Percentiles rank a stretch among this genome's conserved stretches.
phyloP scores from a whole-genome alignment of 2,888 invertebrate genomes.

The Agrotis exclamationis region DNA sequence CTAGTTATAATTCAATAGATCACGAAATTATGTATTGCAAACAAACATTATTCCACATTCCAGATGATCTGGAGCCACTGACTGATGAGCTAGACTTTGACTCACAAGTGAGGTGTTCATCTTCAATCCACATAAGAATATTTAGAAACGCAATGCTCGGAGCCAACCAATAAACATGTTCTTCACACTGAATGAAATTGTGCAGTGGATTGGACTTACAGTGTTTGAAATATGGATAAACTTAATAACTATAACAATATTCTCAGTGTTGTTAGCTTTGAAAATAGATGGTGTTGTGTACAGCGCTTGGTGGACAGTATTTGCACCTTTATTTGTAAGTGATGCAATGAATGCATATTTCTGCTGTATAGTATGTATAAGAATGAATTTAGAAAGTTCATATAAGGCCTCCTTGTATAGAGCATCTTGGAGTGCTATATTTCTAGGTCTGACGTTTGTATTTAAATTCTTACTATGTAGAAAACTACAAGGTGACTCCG shows the following conservation, averaged over 20 bases:
- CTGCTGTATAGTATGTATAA: constrained; percentile 98
- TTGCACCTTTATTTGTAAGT: constrained; percentile 97
- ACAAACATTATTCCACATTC: constrained; percentile 18
- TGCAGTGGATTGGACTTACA: constrained; percentile 98
- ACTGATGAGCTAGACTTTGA: constrained; percentile 95
- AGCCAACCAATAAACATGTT: constrained; percentile 92
- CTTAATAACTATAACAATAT: constrained; percentile 95
- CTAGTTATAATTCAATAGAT: background rate
- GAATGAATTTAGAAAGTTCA: constrained; percentile 96
- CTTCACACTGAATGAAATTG: constrained; percentile 97
- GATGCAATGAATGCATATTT: constrained; percentile 98
- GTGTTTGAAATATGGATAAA: constrained; percentile 99
- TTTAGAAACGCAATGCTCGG: constrained; percentile 91
- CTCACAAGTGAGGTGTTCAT: constrained; percentile 94
- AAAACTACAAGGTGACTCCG: constrained; percentile 95
- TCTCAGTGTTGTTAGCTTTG: constrained; percentile 95
- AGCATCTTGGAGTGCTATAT: constrained; percentile 96
- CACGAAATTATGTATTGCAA: background rate
- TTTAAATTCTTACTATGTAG: constrained; percentile 98
- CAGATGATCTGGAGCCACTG: constrained; percentile 96
- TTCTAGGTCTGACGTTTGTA: constrained; percentile 95
- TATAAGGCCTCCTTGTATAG: constrained; percentile 95
- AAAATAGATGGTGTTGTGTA: constrained; percentile 93
- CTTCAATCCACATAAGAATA: constrained; percentile 96
- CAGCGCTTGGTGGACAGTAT: constrained; percentile 97